Percentiles rank a stretch among this genome's conserved stretches.
Evolutionary conservation across 2,113 vertebrate species (phyloP).

Genomic region (Eolophus roseicapilla): DNA sequence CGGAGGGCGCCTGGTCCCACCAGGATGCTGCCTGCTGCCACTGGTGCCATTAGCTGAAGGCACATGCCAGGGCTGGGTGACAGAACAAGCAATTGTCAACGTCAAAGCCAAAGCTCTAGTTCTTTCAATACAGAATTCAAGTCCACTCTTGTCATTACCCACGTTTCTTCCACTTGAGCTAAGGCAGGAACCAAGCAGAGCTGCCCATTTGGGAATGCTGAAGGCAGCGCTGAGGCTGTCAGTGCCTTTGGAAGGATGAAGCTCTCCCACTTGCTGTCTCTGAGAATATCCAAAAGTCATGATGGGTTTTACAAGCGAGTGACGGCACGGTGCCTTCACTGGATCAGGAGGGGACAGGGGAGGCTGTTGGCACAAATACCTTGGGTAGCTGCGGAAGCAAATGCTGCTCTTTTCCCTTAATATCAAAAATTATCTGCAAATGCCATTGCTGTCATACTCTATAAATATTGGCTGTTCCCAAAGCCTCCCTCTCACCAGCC

Average conservation of each 20-base stretch:
- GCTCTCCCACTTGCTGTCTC: neutral
- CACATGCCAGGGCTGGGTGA: accelerated
- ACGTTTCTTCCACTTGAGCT: neutral
- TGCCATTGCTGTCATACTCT: neutral
- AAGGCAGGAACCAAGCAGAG: accelerated
- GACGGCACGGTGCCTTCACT: neutral
- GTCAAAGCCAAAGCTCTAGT: neutral
- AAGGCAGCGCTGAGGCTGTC: neutral
- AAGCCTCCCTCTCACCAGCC: conserved; percentile 1
- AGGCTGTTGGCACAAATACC: neutral
- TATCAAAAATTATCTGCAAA: neutral
- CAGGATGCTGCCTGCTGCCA: neutral
- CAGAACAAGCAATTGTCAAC: neutral
- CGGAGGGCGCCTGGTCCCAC: neutral
- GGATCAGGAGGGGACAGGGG: neutral
- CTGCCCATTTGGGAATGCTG: neutral
- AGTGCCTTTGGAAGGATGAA: neutral
- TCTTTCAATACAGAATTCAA: conserved; percentile 9
- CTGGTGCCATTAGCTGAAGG: neutral
- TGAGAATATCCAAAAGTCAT: neutral
- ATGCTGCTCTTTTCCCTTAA: neutral
- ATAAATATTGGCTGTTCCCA: neutral
- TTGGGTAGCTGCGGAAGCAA: neutral
- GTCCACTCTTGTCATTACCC: neutral
- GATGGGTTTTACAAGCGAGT: neutral